These are phyloP conservation scores for Balearica regulorum DNA, from an alignment of 2,797 vertebrate genomes.

Conservation along the genomic window DNA sequence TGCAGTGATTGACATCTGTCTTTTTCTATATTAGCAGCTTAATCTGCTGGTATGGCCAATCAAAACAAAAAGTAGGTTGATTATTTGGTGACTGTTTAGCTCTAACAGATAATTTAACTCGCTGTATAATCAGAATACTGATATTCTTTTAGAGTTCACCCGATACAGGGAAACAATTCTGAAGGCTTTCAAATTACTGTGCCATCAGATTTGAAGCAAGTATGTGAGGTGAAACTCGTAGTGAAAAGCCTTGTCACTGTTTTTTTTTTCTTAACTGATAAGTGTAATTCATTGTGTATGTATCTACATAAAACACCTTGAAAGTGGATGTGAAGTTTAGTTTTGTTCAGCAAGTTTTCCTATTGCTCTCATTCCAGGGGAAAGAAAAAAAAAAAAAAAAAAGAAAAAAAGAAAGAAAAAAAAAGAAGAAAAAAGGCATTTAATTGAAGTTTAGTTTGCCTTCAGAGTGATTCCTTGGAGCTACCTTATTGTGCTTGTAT, in stretches of 20 bases:
- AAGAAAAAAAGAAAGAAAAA: rapidly evolving
- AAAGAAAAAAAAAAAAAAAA: neutral
- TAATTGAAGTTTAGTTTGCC: neutral
- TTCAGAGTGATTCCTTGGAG: conserved; percentile 7
- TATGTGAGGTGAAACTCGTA: neutral
- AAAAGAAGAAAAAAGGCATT: neutral
- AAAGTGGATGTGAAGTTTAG: neutral
- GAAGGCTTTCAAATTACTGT: neutral
- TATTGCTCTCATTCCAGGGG: neutral
- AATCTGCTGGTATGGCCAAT: conserved; percentile 20
- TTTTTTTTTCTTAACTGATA: neutral
- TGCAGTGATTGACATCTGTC: conserved; percentile 57
- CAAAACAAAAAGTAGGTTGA: conserved; percentile 38
- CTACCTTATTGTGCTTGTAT: neutral
- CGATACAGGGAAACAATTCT: neutral
- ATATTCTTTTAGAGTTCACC: neutral
- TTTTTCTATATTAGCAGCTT: conserved; percentile 28
- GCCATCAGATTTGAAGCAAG: neutral
- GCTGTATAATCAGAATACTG: conserved; percentile 9
- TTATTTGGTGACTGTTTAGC: conserved; percentile 17
- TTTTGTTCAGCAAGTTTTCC: neutral
- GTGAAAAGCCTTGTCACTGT: neutral
- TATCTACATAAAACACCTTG: conserved; percentile 12
- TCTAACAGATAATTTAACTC: neutral
- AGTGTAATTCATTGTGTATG: neutral